These are phyloP conservation scores for Cercopithecus mona DNA, from an alignment of 2,113 vertebrate species.

Conservation along the genomic window DNA sequence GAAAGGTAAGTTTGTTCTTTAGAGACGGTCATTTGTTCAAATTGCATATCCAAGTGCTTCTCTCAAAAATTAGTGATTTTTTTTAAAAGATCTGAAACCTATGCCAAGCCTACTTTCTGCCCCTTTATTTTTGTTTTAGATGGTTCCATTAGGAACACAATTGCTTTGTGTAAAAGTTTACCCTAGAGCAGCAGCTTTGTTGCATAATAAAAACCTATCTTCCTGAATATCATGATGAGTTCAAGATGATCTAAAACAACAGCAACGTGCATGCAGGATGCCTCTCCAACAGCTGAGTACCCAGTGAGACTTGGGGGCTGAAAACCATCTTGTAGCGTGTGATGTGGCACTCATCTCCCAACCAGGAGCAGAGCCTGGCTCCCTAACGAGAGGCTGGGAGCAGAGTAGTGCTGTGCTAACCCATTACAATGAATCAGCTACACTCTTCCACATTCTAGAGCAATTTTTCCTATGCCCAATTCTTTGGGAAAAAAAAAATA, in stretches of 20 bases:
- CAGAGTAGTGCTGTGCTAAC: not conserved
- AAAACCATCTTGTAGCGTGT: not conserved
- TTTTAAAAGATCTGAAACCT: not conserved
- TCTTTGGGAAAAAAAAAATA: not conserved
- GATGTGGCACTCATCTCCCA: not conserved
- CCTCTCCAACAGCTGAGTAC: not conserved
- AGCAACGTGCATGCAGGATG: not conserved
- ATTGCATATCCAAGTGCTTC: not conserved
- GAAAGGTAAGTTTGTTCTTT: not conserved
- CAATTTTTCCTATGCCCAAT: not conserved
- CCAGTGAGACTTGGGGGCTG: not conserved
- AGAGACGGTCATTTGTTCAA: not conserved
- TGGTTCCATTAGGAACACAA: constrained; percentile 36
- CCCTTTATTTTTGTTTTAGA: not conserved
- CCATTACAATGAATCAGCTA: not conserved
- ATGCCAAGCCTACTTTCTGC: not conserved
- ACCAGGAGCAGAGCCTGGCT: not conserved
- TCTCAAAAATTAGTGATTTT: not conserved
- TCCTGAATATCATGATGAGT: not conserved
- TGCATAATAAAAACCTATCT: constrained; percentile 52
- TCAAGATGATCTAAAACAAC: constrained; percentile 44
- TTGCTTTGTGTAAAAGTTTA: constrained; percentile 50
- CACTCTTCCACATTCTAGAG: not conserved
- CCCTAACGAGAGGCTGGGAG: not conserved
- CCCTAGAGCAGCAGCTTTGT: not conserved